Conservation (phyloP, 2,113 vertebrate genomes). For the Mirza zaza region DNA sequence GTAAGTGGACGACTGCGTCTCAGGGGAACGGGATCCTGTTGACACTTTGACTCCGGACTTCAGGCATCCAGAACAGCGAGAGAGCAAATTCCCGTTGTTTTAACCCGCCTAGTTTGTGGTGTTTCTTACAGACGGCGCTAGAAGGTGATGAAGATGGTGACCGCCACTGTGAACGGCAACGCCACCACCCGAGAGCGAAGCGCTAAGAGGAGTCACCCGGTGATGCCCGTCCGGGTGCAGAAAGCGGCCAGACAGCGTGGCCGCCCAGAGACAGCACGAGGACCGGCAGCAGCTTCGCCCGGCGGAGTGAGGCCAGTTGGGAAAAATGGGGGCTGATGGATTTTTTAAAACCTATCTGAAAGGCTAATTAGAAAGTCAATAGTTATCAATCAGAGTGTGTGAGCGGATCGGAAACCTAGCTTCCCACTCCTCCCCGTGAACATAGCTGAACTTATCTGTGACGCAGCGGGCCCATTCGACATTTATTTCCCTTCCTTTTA, state of each 20-base stretch:
- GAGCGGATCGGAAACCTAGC: neutral
- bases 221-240: neutral
- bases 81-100: fast-evolving
- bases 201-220: fast-evolving
- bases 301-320: neutral
- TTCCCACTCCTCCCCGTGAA: neutral
- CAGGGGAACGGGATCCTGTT: fast-evolving
- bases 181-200: fast-evolving
- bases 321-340: neutral
- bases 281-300: neutral
- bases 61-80: neutral
- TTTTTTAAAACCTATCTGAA: neutral
- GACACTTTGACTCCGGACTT: neutral
- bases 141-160: neutral
- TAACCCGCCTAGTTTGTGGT: fast-evolving
- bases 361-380: constrained; percentile 41
- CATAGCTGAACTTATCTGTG: neutral
- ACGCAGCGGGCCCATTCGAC: neutral
- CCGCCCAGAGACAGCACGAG: neutral
- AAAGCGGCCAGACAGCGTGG: no score
- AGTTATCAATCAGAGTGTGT: constrained; percentile 2
- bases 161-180: fast-evolving
- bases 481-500: constrained; percentile 27
- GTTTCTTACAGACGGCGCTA: fast-evolving
- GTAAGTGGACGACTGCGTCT: fast-evolving